Evolutionary conservation across 2,113 vertebrate genomes (phyloP).

Genomic region (Caretta caretta): DNA sequence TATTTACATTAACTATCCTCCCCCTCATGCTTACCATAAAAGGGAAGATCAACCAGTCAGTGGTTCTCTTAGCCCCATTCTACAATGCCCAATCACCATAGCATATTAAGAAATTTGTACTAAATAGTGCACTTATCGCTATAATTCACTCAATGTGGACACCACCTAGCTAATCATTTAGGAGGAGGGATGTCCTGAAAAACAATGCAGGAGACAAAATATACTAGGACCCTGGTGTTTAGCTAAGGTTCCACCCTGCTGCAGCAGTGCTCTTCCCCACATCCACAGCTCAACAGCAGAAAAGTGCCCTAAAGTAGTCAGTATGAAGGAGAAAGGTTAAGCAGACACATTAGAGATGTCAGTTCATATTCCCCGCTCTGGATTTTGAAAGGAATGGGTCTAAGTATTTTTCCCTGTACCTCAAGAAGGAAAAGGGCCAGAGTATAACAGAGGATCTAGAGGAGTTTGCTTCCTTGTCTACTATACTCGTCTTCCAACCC

Average conservation of each 20-base stretch:
- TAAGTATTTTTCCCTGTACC: not conserved
- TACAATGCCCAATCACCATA: not conserved
- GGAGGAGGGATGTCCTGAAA: not conserved
- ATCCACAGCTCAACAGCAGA: not conserved
- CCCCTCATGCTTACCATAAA: too few species aligned
- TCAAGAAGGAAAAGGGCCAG: not conserved
- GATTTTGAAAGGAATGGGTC: not conserved
- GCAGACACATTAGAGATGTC: not conserved
- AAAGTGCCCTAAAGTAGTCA: not conserved
- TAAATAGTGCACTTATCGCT: not conserved
- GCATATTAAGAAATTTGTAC: not conserved
- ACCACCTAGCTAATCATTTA: not conserved
- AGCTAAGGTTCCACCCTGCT: not conserved
- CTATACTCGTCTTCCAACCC: not conserved
- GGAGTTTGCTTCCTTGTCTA: not conserved
- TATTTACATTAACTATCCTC: not conserved
- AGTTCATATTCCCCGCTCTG: not conserved
- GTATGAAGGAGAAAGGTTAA: not conserved
- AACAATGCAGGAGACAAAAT: not conserved
- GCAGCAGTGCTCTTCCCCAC: not conserved
- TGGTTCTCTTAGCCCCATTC: not conserved
- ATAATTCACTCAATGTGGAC: not conserved
- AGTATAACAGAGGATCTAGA: not conserved
- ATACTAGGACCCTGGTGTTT: not conserved
- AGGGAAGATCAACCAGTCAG: not conserved